Evolutionary conservation across 2,797 vertebrate genomes (phyloP), one percentile per base, ranked within the genome.

Genomic region (Cynopterus sphinx): DNA sequence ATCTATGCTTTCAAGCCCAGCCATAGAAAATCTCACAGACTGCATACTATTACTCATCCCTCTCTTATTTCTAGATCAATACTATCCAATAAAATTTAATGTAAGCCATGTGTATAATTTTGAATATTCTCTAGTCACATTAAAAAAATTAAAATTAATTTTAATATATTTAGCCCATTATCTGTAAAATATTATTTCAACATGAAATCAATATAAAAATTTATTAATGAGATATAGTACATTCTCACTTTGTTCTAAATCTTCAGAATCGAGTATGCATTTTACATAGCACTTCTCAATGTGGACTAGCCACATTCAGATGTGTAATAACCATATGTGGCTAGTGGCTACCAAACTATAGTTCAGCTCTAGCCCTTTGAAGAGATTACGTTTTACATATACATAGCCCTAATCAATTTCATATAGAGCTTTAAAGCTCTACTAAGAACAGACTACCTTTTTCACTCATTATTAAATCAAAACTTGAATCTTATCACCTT

Each of bases 141-240:
- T 88, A 93, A 91, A 92, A 83, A 71, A n/a, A 95, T 74, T 89
- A 41, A 78, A 91, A 79, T 71, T 92, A 70, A 65, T 57, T 95
- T 86, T 26, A 33, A 43, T 78, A 49, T 73, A 83, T 86, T 93
- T 88, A 88, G 51, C 74, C 53, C 65, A 89, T 1, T 57, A 49
- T 93, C 28, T 95, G 15, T 78, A 91, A 93, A 91, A 39, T 81
- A 71, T 36, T 49, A 77, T 73, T 94, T 91, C 65, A 91, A 71
- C 46, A 71, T 75, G 51, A 96, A 96, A 57, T 87, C 61, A 67
- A 22, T 86, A 65, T 85, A 81, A 92, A 90, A 77, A 31, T 53
- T 75, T 87, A 93, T 84, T 61, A 78, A 41, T 75, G 84, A 94
- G 46, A 71, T 65, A 84, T 41, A 84, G 82, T 71, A 87, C 28